phyloP scores from a whole-genome alignment of 2,888 invertebrate genomes.

The Polyploca ridens region DNA sequence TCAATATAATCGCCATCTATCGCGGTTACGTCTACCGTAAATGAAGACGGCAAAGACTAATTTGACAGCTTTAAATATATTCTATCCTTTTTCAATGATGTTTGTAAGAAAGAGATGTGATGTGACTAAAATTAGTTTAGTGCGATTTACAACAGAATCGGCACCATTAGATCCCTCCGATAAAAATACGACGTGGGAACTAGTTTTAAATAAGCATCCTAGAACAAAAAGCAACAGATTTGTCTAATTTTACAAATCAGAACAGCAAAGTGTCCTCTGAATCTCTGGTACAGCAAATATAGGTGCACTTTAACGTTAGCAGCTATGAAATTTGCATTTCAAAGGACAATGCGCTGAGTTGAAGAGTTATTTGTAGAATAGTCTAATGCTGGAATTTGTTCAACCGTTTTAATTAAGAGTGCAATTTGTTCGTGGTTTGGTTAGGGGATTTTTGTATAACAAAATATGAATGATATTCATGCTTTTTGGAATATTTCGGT shows the following conservation, averaged over 20 bases:
- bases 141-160: too few species aligned
- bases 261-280: not conserved
- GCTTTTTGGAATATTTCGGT: too few species aligned
- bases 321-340: slow-evolving; percentile 7
- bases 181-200: not conserved
- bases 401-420: slow-evolving; percentile 6
- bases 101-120: too few species aligned
- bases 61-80: too few species aligned
- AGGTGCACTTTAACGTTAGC: slow-evolving; percentile 5
- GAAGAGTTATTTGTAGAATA: slow-evolving; percentile 5
- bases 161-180: too few species aligned
- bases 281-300: not conserved
- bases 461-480: too few species aligned
- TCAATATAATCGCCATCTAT: too few species aligned
- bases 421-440: not conserved
- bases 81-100: too few species aligned
- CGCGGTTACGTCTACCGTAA: too few species aligned
- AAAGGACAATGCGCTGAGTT: slow-evolving; percentile 5
- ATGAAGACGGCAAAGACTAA: too few species aligned
- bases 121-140: too few species aligned
- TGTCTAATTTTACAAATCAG: not conserved
- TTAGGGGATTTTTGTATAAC: not conserved
- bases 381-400: slow-evolving; percentile 6
- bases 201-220: not conserved
- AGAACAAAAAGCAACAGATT: not conserved